Percentiles rank a stretch among this genome's conserved stretches.
Conservation (phyloP, 2,797 vertebrate species). For the Lophotriccus pileatus region DNA sequence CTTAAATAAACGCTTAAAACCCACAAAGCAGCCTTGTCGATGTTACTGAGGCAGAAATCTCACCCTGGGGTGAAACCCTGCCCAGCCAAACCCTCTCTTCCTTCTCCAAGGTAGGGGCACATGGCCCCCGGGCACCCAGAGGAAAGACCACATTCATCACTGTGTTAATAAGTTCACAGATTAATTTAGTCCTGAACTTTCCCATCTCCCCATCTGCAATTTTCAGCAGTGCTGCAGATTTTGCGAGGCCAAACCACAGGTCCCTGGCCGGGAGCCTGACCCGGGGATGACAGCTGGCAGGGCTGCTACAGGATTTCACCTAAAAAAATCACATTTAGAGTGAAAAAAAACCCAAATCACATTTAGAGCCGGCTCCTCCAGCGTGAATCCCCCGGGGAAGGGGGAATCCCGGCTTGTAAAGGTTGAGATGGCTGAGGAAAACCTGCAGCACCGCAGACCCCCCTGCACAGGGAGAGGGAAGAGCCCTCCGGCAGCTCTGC, state of each 20-base stretch:
- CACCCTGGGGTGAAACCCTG: neutral
- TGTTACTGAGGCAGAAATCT: neutral
- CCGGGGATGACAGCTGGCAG: fast-evolving
- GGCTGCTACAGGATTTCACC: neutral
- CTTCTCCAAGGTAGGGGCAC: neutral
- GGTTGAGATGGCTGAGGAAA: neutral
- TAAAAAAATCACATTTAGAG: neutral
- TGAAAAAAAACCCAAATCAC: neutral
- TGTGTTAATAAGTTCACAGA: fast-evolving
- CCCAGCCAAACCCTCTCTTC: neutral
- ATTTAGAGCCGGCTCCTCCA: neutral
- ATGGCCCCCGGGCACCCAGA: neutral
- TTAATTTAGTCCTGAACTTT: neutral
- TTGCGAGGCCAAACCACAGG: neutral
- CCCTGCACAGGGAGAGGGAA: neutral
- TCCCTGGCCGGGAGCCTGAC: neutral
- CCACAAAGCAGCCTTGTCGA: fast-evolving
- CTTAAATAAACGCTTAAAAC: neutral
- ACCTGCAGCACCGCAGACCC: neutral
- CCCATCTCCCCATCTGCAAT: neutral
- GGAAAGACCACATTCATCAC: neutral
- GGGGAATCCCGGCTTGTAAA: neutral
- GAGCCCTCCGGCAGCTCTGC: neutral
- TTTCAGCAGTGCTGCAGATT: fast-evolving
- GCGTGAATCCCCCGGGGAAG: neutral